A percentile compares a stretch with the other conserved stretches of the same genome.
Conservation (phyloP, 2,113 vertebrate species). For the Trichechus manatus region DNA sequence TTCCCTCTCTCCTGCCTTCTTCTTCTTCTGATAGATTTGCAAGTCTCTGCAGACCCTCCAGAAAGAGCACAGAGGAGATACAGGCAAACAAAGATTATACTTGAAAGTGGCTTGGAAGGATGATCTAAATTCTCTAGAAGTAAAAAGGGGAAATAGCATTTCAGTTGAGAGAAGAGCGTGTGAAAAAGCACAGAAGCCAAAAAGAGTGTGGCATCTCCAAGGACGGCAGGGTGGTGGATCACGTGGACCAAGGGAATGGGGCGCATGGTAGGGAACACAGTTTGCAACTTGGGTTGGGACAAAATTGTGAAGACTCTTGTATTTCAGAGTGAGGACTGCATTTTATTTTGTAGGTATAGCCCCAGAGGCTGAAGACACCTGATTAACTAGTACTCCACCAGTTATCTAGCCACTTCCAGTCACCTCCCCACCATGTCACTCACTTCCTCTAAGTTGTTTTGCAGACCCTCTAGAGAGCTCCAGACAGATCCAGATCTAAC, state of each 20-base stretch:
- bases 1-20: too few relatives aligned
- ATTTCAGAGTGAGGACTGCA: neutral
- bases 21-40: neutral
- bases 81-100: neutral
- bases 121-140: neutral
- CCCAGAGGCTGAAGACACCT: too few relatives aligned
- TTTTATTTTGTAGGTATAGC: neutral
- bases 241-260: rapidly evolving
- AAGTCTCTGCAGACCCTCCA: neutral
- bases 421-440: too few relatives aligned
- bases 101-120: neutral
- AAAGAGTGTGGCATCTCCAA: rapidly evolving
- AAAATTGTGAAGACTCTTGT: neutral
- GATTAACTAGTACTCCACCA: too few relatives aligned
- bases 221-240: rapidly evolving
- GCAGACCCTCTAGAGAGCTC: too few relatives aligned
- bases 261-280: rapidly evolving
- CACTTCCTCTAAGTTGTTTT: too few relatives aligned
- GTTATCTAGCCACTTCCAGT: too few relatives aligned
- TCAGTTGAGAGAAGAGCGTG: neutral
- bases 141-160: neutral
- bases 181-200: neutral
- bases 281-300: rapidly evolving
- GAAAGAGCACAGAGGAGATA: neutral
- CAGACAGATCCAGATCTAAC: too few relatives aligned